Conservation (phyloP, 2,797 vertebrate species). For the Pangasius krempfi region DNA sequence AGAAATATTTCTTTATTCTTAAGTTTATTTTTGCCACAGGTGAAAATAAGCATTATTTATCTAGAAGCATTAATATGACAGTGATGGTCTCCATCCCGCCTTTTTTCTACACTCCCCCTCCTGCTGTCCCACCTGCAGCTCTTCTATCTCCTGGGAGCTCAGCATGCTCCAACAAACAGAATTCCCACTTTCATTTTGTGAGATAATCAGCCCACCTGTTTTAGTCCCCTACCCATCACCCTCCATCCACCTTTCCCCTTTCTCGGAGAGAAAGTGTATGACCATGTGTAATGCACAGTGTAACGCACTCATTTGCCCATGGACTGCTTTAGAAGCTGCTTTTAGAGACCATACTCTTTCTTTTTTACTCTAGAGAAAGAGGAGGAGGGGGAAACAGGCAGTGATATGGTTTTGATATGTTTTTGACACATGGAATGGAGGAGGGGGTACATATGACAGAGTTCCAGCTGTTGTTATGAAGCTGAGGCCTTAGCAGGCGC, state of each 20-base stretch:
- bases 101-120: background rate
- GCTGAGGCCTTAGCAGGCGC: slow-evolving; percentile 62
- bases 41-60: background rate
- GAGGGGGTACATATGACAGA: slow-evolving; percentile 57
- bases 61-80: background rate
- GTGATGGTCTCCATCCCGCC: background rate
- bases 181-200: slow-evolving; percentile 64
- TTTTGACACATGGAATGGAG: slow-evolving; percentile 31
- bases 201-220: slow-evolving; percentile 71
- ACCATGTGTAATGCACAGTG: slow-evolving; percentile 28
- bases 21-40: background rate
- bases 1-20: background rate
- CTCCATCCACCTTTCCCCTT: background rate
- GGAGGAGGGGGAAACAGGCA: slow-evolving; percentile 22
- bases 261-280: background rate
- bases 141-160: slow-evolving; percentile 59
- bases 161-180: slow-evolving; percentile 68
- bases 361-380: slow-evolving; percentile 19
- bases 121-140: slow-evolving; percentile 56
- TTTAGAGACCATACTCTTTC: slow-evolving; percentile 29
- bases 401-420: slow-evolving; percentile 38
- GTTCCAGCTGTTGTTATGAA: slow-evolving; percentile 87
- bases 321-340: slow-evolving; percentile 36
- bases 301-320: background rate
- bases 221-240: slow-evolving; percentile 23